Evolutionary conservation across 2,888 invertebrate species (phyloP).

Genomic region (Dinocampus coccinellae): DNA sequence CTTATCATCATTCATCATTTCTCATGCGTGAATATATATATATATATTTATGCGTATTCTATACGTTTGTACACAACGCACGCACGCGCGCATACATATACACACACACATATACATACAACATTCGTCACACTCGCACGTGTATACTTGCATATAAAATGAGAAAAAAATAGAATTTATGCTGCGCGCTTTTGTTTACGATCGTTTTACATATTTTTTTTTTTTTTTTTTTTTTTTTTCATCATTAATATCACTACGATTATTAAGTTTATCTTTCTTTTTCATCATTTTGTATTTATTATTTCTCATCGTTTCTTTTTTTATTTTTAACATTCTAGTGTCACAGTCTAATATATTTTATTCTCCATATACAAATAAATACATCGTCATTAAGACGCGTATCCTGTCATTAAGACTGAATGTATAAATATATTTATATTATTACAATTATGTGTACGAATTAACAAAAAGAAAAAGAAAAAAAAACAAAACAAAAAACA

Average conservation of each 20-base stretch:
- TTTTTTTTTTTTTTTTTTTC: constrained; percentile 25
- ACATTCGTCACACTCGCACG: constrained; percentile 31
- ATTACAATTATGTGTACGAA: too few relatives aligned
- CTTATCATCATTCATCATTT: constrained; percentile 2
- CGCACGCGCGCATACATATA: too few relatives aligned
- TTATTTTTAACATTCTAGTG: background rate
- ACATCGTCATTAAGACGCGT: too few relatives aligned
- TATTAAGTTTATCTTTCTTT: constrained; percentile 15
- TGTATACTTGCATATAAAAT: constrained; percentile 33
- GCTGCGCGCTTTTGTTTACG: constrained; percentile 38
- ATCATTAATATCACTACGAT: too few relatives aligned
- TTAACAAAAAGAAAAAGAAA: too few relatives aligned
- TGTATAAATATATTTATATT: too few relatives aligned
- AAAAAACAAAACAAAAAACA: too few relatives aligned
- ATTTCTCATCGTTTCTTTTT: constrained; percentile 11
- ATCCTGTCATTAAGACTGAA: too few relatives aligned
- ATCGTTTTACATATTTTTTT: constrained; percentile 38
- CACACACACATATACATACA: background rate
- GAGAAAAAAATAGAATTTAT: constrained; percentile 54
- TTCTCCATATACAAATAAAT: background rate
- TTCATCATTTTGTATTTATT: background rate
- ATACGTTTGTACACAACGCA: background rate
- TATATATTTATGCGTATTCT: background rate
- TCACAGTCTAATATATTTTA: background rate
- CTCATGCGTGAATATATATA: too few relatives aligned